These are phyloP conservation scores for Hippopotamus amphibius DNA, from an alignment of 2,113 vertebrate species.

Conservation along the genomic window DNA sequence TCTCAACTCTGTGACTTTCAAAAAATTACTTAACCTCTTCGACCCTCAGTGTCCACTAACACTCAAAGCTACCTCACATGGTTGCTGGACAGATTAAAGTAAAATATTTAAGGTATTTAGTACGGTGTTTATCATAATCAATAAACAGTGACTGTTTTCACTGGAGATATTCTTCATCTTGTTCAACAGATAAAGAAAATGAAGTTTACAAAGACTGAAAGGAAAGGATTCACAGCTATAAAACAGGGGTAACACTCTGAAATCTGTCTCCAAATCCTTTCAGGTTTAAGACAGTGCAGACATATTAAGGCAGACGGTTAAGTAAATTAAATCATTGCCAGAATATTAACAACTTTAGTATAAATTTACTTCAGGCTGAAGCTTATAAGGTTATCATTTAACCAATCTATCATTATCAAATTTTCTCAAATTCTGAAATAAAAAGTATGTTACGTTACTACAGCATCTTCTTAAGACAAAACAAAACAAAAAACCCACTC, in stretches of 20 bases:
- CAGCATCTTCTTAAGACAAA: not conserved
- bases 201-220: not conserved
- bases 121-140: not conserved
- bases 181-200: constrained; percentile 43
- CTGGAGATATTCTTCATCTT: not conserved
- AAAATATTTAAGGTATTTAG: constrained; percentile 2
- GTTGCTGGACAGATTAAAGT: not conserved
- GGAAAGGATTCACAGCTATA: not conserved
- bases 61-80: not conserved
- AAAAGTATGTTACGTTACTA: not conserved
- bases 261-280: not conserved
- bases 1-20: not conserved
- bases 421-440: not conserved
- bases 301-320: not conserved
- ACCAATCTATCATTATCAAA: not conserved
- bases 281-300: not conserved
- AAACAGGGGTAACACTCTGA: not conserved
- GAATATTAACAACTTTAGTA: not conserved
- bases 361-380: not conserved
- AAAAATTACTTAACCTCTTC: not conserved
- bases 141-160: not conserved
- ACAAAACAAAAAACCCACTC: not conserved
- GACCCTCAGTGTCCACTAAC: not conserved
- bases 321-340: not conserved
- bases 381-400: constrained; percentile 20